Evolutionary conservation across 2,113 vertebrate species (phyloP), one percentile per base, ranked within the genome.

Genomic region (Todiramphus chloris): DNA sequence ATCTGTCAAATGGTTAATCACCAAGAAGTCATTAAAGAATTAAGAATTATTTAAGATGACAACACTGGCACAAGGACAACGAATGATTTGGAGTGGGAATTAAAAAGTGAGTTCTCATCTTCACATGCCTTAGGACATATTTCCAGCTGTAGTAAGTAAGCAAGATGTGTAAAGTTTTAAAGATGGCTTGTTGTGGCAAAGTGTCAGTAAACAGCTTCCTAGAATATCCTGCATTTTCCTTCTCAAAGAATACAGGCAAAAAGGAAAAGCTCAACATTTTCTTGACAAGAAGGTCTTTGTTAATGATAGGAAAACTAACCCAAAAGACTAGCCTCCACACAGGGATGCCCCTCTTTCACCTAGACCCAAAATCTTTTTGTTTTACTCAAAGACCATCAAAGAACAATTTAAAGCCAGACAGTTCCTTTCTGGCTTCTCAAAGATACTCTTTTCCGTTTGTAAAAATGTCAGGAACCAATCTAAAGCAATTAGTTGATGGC

Each of bases 21-120:
- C 44, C n/a, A 77, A 55, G 58, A 76, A 93, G 41, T 94, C 72
- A 92, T 69, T 95, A 88, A 76, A 73, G 43, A 92, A 91, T 72
- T 89, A 89, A 76, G 43, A 92, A 91, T 72, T 89, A 89, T 43
- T 43, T 79, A 58, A 78, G 68, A 44, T 82, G 50, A 59, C 33
- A 44, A 68, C 19, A 41, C 30, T 92, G 55, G 16, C 33, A 83
- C 19, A 51, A 90, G 67, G 31, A 73, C 21, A 62, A 35, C 37
- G n/a, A 80, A 31, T 55, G 86, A 58, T 76, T 88, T 83, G 46
- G 46, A 77, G 31, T 39, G 37, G 25, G 11, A 78, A 91, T 91
- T 92, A 55, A 82, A 90, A 89, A 67, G 10, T 13, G 62, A 58
- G 19, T 53, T 96, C 46, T 94, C 43, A 64, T 55, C 43, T 25